Percentiles rank a stretch among this genome's conserved stretches.
phyloP scores from a whole-genome alignment of 2,113 vertebrate species.

The Ornithorhynchus anatinus region DNA sequence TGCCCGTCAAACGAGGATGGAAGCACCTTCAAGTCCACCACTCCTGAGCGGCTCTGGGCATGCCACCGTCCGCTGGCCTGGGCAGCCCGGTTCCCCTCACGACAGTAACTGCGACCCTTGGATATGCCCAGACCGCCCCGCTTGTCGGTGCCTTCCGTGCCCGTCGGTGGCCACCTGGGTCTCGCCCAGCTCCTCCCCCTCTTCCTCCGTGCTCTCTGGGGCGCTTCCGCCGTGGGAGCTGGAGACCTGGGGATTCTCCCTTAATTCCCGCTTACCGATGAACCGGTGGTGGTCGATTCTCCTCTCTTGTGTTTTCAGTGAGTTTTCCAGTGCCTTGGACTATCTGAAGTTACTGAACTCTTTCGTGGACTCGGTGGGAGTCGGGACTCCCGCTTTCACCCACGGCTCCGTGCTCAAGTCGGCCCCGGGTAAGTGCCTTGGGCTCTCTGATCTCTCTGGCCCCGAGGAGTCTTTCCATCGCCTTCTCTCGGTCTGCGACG shows the following conservation, averaged over 20 bases:
- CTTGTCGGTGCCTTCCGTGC: too few relatives aligned
- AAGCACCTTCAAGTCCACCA: too few relatives aligned
- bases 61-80: too few relatives aligned
- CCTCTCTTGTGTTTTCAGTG: conserved; percentile 71
- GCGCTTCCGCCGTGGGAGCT: neutral
- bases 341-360: conserved; percentile 90
- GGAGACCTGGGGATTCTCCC: neutral
- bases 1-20: too few relatives aligned
- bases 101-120: too few relatives aligned
- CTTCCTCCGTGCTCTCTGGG: neutral
- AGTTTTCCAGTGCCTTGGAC: conserved; percentile 87
- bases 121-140: too few relatives aligned
- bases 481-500: neutral
- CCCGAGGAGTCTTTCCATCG: accelerated
- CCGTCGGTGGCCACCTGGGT: neutral
- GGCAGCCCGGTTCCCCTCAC: too few relatives aligned
- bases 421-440: conserved; percentile 65
- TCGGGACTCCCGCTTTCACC: conserved; percentile 65
- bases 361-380: conserved; percentile 83
- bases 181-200: neutral
- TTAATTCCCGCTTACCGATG: neutral
- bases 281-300: too few relatives aligned
- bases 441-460: accelerated
- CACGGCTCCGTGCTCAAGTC: conserved; percentile 70
- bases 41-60: too few relatives aligned